phyloP scores from a whole-genome alignment of 2,113 vertebrate genomes.

The Cricetomys ansorgei region DNA sequence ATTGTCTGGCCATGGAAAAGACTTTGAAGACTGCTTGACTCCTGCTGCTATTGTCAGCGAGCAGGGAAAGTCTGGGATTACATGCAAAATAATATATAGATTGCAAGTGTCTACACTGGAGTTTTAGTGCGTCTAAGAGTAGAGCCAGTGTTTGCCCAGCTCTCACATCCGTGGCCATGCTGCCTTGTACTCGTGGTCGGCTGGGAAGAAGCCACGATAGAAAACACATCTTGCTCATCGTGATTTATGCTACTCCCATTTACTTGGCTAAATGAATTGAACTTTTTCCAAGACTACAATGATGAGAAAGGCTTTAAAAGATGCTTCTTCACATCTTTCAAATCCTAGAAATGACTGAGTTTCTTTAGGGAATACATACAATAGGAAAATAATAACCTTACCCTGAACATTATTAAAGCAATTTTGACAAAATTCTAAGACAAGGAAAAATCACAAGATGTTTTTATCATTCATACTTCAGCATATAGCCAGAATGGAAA shows the following conservation, averaged over 20 bases:
- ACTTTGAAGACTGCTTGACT: neutral
- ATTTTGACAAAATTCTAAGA: conserved; percentile 24
- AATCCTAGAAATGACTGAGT: neutral
- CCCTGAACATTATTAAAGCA: neutral
- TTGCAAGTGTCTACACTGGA: neutral
- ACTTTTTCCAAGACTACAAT: conserved; percentile 1
- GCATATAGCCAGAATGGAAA: neutral
- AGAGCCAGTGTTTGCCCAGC: neutral
- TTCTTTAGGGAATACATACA: neutral
- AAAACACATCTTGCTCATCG: neutral
- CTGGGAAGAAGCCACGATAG: neutral
- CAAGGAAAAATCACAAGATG: neutral
- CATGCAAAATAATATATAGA: neutral
- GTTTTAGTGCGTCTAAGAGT: neutral
- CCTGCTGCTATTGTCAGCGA: neutral
- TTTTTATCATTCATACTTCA: conserved; percentile 32
- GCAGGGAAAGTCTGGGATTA: neutral
- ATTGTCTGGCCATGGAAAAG: neutral
- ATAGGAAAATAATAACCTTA: neutral
- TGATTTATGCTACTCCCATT: neutral
- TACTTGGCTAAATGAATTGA: conserved; percentile 27
- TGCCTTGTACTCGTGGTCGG: neutral
- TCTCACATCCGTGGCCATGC: neutral
- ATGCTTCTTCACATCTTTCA: neutral
- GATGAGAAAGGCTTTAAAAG: conserved; percentile 37